phyloP scores from a whole-genome alignment of 2,113 vertebrate species.

The Pimephales promelas region DNA sequence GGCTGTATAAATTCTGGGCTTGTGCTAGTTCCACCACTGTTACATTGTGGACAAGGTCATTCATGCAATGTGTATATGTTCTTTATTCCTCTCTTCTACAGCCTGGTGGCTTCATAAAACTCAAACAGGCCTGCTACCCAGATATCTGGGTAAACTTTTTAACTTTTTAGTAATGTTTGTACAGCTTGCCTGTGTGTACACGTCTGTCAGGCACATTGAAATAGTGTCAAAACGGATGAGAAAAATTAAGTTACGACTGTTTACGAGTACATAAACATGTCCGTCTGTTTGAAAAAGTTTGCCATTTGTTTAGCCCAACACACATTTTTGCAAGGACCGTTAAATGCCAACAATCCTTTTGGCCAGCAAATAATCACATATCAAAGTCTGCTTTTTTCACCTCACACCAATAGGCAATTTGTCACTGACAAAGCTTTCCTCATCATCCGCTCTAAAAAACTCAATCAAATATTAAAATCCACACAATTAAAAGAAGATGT shows the following conservation, averaged over 20 bases:
- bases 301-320: conserved; percentile 37
- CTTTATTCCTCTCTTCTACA: conserved; percentile 51
- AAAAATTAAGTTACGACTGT: conserved; percentile 64
- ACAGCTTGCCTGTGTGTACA: conserved; percentile 79
- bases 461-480: conserved; percentile 32
- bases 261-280: conserved; percentile 64
- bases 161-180: conserved; percentile 70
- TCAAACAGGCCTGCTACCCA: conserved; percentile 66
- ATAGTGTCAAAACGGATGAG: conserved; percentile 72
- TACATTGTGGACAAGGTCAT: conserved; percentile 49
- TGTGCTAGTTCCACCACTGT: conserved; percentile 16
- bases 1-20: conserved; percentile 19
- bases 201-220: conserved; percentile 73
- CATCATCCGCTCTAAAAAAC: conserved; percentile 39
- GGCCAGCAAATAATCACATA: conserved; percentile 36
- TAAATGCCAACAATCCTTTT: conserved; percentile 48
- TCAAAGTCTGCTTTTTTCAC: conserved; percentile 25
- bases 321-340: conserved; percentile 47
- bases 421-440: conserved; percentile 57
- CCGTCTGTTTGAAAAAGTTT: conserved; percentile 49
- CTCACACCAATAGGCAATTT: conserved; percentile 16
- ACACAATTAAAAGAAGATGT: conserved; percentile 56
- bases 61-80: conserved; percentile 56
- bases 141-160: conserved; percentile 59
- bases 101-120: conserved; percentile 69